A percentile compares a stretch with the other conserved stretches of the same genome.
phyloP scores from a whole-genome alignment of 2,113 vertebrate genomes.

The Carassius gibelio region DNA sequence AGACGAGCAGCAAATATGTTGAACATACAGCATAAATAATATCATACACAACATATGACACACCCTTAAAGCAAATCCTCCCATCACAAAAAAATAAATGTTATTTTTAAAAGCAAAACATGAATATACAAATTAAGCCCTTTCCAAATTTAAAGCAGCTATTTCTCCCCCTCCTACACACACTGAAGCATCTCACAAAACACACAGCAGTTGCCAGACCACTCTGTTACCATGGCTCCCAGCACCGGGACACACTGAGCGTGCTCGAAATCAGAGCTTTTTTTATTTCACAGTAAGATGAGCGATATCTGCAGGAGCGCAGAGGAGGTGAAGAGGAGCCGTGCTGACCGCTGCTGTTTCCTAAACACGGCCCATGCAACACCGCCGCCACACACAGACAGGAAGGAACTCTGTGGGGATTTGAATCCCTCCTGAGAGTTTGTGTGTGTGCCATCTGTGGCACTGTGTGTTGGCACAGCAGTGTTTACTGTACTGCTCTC shows the following conservation, averaged over 20 bases:
- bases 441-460: constrained; percentile 42
- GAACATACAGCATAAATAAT: neutral
- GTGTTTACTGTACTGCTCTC: constrained; percentile 9
- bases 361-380: constrained; percentile 36
- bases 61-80: neutral
- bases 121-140: constrained; percentile 4
- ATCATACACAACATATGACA: constrained; percentile 24
- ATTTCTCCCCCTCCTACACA: constrained; percentile 37
- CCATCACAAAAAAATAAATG: neutral
- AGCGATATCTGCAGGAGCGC: constrained; percentile 11
- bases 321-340: constrained; percentile 52
- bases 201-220: constrained; percentile 47
- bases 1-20: constrained; percentile 68
- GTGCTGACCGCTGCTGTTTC: constrained; percentile 46
- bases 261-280: neutral
- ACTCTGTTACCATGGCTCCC: constrained; percentile 57
- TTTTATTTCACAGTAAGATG: neutral
- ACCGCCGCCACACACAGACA: constrained; percentile 33
- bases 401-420: constrained; percentile 45
- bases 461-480: neutral
- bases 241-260: constrained; percentile 42
- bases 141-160: constrained; percentile 52
- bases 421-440: constrained; percentile 9
- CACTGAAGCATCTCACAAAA: constrained; percentile 35
- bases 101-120: constrained; percentile 15